These are phyloP conservation scores for Brachystomella parvula DNA, from an alignment of 1,140 invertebrate genomes.

Conservation along the genomic window DNA sequence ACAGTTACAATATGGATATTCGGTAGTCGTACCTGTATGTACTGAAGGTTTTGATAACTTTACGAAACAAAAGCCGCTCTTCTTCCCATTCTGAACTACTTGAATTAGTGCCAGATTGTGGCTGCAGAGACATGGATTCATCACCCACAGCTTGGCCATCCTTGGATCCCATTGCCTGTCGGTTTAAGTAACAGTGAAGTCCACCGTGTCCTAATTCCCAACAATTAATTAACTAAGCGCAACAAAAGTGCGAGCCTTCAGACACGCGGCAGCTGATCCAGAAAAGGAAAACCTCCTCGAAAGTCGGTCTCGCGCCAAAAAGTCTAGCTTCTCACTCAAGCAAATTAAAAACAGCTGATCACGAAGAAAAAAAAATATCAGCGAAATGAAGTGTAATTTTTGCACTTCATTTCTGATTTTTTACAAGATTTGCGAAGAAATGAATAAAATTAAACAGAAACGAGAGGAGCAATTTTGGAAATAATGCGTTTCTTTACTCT, in stretches of 20 bases:
- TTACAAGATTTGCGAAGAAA: neutral
- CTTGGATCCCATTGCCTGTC: no score
- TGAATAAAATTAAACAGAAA: no score
- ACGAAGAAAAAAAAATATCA: neutral
- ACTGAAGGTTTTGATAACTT: constrained; percentile 68
- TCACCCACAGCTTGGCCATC: no score
- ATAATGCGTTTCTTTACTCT: no score
- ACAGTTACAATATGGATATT: neutral
- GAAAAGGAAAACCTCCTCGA: neutral
- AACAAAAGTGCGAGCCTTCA: no score
- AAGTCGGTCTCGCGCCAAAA: neutral
- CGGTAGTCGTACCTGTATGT: constrained; percentile 60
- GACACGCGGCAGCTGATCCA: no score
- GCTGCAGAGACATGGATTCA: neutral
- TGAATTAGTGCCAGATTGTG: no score
- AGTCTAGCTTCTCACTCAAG: no score
- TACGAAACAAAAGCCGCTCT: constrained; percentile 67
- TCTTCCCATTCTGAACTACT: constrained; percentile 40
- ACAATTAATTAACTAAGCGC: no score
- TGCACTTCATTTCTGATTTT: neutral
- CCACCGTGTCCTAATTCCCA: no score
- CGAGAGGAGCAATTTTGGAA: no score
- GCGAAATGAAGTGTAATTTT: neutral
- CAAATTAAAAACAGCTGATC: neutral
- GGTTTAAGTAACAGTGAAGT: no score